A percentile compares a stretch with the other conserved stretches of the same genome.
phyloP scores from a whole-genome alignment of 2,797 vertebrate species.

The Peromyscus aztecus region DNA sequence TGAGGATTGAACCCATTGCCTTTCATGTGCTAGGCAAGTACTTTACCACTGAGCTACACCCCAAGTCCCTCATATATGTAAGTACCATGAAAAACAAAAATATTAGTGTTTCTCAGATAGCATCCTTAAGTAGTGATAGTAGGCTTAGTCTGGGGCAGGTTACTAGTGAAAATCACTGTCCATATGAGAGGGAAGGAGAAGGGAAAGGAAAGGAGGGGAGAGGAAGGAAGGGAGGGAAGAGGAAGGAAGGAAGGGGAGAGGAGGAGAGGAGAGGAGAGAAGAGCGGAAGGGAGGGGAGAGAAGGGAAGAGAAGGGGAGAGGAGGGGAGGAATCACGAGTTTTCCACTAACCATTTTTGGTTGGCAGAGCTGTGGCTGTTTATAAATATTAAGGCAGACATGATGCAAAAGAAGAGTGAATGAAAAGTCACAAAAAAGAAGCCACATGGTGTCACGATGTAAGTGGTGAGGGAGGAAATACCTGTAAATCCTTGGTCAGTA shows the following conservation, averaged over 20 bases:
- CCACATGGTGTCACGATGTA: background rate
- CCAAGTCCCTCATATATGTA: background rate
- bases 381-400: background rate
- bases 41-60: background rate
- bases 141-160: background rate
- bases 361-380: background rate
- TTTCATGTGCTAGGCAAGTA: background rate
- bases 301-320: too few relatives aligned
- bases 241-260: too few relatives aligned
- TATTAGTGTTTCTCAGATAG: background rate
- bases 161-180: background rate
- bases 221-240: too few relatives aligned
- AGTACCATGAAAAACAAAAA: background rate
- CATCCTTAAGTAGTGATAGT: background rate
- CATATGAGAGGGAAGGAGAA: background rate
- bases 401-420: background rate
- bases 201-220: too few relatives aligned
- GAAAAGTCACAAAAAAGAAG: background rate
- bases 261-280: too few relatives aligned
- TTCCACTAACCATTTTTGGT: background rate
- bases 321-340: background rate
- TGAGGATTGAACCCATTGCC: background rate
- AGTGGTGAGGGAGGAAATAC: background rate
- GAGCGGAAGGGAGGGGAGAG: too few relatives aligned
- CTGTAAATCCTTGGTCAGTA: background rate